Evolutionary conservation across 2,113 vertebrate genomes (phyloP).

Genomic region (Corythornis cristatus): DNA sequence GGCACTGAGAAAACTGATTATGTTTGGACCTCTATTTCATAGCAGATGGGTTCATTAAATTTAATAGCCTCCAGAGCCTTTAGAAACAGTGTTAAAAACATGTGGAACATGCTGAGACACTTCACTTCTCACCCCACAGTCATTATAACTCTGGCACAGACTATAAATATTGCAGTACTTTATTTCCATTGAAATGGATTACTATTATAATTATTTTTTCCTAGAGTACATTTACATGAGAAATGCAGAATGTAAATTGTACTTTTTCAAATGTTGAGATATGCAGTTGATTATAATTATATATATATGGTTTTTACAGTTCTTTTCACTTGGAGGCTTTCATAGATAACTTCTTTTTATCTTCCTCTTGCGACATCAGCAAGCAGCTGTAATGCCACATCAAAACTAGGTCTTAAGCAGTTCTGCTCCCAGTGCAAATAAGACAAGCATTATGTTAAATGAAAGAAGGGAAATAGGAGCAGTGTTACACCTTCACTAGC

Average conservation of each 20-base stretch:
- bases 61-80: constrained; percentile 88
- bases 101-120: constrained; percentile 85
- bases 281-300: neutral
- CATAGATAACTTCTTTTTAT: constrained; percentile 28
- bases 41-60: constrained; percentile 93
- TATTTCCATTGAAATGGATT: constrained; percentile 79
- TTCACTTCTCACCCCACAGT: constrained; percentile 80
- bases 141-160: constrained; percentile 79
- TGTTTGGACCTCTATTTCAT: constrained; percentile 79
- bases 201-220: constrained; percentile 73
- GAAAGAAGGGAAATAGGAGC: neutral
- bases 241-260: constrained; percentile 48
- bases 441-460: neutral
- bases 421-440: constrained; percentile 18
- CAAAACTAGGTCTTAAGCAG: constrained; percentile 15
- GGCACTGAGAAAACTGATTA: constrained; percentile 81
- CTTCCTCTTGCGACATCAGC: constrained; percentile 18
- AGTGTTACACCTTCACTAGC: neutral
- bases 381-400: constrained; percentile 35
- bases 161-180: constrained; percentile 84
- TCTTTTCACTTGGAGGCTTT: constrained; percentile 6
- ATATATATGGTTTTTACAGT: constrained; percentile 19
- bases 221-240: constrained; percentile 56
- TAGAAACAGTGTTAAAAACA: constrained; percentile 83
- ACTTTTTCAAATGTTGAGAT: neutral